Evolutionary conservation across 2,797 vertebrate species (phyloP).

Genomic region (Lacerta bilineata): DNA sequence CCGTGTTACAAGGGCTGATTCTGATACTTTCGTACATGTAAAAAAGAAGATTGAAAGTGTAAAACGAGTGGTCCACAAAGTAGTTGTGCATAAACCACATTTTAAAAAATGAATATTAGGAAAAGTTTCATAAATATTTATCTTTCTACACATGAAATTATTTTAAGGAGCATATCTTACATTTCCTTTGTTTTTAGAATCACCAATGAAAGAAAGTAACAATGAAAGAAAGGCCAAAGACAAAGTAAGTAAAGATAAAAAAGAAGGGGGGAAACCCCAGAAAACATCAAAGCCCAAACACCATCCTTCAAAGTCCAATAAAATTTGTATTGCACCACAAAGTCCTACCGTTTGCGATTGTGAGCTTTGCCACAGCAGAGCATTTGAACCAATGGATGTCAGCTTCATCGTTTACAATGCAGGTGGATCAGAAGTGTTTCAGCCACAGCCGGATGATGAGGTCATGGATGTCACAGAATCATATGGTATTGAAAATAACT

Average conservation of each 20-base stretch:
- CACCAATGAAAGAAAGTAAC: not conserved
- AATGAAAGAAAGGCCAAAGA: not conserved
- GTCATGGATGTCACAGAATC: constrained; percentile 9
- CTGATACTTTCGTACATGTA: too few relatives aligned
- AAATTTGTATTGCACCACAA: not conserved
- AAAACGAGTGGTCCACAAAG: not conserved
- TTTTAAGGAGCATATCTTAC: not conserved
- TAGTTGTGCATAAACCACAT: not conserved
- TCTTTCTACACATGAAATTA: not conserved
- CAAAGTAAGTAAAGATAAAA: constrained; percentile 16
- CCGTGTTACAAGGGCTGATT: too few relatives aligned
- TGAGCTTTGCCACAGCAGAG: not conserved
- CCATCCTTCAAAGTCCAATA: not conserved
- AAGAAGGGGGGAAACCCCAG: not conserved
- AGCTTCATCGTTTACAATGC: not conserved
- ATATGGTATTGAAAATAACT: not conserved
- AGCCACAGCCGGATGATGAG: not conserved
- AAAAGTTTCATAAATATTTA: not conserved
- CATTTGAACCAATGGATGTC: constrained; percentile 29
- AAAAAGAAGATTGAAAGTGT: not conserved
- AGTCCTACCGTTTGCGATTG: not conserved
- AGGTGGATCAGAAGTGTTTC: constrained; percentile 18
- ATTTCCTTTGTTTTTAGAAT: constrained; percentile 38
- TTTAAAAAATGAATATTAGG: not conserved
- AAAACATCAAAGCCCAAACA: constrained; percentile 29